Evolutionary conservation across 2,888 invertebrate genomes (phyloP), one percentile per base, ranked within the genome.

Genomic region (Lucinisca nassula): DNA sequence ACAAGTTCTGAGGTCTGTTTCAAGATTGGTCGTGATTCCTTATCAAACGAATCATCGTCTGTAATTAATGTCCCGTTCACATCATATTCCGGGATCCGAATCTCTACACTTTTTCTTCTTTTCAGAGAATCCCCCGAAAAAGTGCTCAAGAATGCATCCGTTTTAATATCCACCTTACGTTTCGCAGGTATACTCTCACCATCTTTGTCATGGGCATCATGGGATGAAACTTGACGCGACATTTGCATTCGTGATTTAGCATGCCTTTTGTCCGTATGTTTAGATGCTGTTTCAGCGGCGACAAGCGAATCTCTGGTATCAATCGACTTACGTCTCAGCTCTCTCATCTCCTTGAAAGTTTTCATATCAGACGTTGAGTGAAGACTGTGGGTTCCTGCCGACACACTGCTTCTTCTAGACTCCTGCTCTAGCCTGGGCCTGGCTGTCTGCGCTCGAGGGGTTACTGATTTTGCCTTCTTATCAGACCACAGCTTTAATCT

Each of bases 401-500:
- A 37, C 27, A 38, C 14, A 24, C 38, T 12, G 27, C 37, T 38
- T 27, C 32, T 32, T 37, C 38, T 72, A 72, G 37, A 72, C 1
- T 61, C 61, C 24, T 32, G 6, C 8, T 6, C 10, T 4, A 12
- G 72, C 37, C 37, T 38, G 24, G 38, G 35, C 14, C 45, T 27
- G 8, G 67, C 67, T 14, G 67, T 67, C 35, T 67, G 32, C 2
- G 67, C 67, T 35, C 67, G 32, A 1, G 74, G 74, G 6, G 45
- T 74, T 38, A 82, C 86, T 32, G 86, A 82, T 49, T 84, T 84
- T 0, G 89, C 84, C 45, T 86, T 70, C 10, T 49, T 40, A 10
- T 21, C 49, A 8, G 89, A 84, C 78, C 80, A 82, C 2, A 94
- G 82, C 75, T 93, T 94, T 12, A 95, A 84, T 61, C 95, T 82